phyloP scores from a whole-genome alignment of 2,113 vertebrate species.

The Colaptes auratus region DNA sequence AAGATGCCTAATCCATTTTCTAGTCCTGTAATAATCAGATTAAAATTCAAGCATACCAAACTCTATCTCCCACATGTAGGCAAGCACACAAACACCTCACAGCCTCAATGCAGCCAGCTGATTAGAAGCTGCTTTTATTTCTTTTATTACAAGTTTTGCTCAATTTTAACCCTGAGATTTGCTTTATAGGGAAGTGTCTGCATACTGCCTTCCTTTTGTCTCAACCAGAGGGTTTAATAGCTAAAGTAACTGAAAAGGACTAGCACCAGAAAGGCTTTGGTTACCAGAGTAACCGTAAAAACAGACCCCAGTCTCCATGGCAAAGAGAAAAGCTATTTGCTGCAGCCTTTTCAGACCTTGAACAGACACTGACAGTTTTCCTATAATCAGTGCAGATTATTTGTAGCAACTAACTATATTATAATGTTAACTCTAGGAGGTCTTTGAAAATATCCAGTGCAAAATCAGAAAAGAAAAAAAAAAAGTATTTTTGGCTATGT shows the following conservation, averaged over 20 bases:
- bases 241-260: conserved; percentile 91
- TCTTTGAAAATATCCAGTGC: conserved; percentile 72
- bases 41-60: conserved; percentile 28
- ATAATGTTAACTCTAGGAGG: conserved; percentile 83
- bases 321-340: conserved; percentile 93
- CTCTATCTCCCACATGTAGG: background rate
- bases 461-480: conserved; percentile 39
- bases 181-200: conserved; percentile 75
- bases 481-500: conserved; percentile 31
- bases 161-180: conserved; percentile 63
- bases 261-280: conserved; percentile 86
- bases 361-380: conserved; percentile 88
- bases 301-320: conserved; percentile 92
- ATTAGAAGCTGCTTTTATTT: conserved; percentile 41
- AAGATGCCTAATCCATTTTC: conserved; percentile 21
- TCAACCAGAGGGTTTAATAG: conserved; percentile 93
- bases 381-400: conserved; percentile 89
- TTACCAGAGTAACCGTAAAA: conserved; percentile 98
- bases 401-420: conserved; percentile 86
- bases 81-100: background rate
- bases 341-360: conserved; percentile 91
- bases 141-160: conserved; percentile 52
- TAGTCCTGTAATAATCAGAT: conserved; percentile 19
- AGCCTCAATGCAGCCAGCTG: background rate
- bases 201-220: conserved; percentile 90